A percentile compares a stretch with the other conserved stretches of the same genome.
phyloP scores from a whole-genome alignment of 2,113 vertebrate species.

The Phalacrocorax brasilianus region DNA sequence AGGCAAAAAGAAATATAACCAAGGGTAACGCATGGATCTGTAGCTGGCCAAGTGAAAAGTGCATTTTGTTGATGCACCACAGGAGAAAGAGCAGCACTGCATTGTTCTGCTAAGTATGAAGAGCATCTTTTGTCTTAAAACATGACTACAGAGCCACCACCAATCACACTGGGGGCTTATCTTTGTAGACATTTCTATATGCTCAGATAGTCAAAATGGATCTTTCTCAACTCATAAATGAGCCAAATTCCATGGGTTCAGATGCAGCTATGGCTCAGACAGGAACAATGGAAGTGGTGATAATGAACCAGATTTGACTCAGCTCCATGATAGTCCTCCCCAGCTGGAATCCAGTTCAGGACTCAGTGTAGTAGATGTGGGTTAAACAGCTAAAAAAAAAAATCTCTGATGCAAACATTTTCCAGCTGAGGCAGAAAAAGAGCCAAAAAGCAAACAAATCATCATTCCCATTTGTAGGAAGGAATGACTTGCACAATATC shows the following conservation, averaged over 20 bases:
- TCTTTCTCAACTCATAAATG: not conserved
- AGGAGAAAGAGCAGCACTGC: not conserved
- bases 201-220: not conserved
- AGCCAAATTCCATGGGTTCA: not conserved
- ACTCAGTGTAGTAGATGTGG: not conserved
- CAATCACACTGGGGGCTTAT: accelerated
- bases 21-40: not conserved
- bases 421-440: not conserved
- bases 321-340: not conserved
- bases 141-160: not conserved
- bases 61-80: not conserved
- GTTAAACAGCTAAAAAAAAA: not conserved
- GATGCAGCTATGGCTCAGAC: not conserved
- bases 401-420: not conserved
- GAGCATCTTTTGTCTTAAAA: not conserved
- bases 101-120: not conserved
- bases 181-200: not conserved
- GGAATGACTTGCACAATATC: not conserved
- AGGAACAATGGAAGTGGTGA: not conserved
- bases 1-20: not conserved
- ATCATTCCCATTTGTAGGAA: not conserved
- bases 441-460: not conserved
- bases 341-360: not conserved
- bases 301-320: not conserved
- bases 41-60: not conserved